A percentile compares a stretch with the other conserved stretches of the same genome.
These are phyloP conservation scores for Druceiella hillmani DNA, from an alignment of 2,888 invertebrate genomes.

Conservation along the genomic window DNA sequence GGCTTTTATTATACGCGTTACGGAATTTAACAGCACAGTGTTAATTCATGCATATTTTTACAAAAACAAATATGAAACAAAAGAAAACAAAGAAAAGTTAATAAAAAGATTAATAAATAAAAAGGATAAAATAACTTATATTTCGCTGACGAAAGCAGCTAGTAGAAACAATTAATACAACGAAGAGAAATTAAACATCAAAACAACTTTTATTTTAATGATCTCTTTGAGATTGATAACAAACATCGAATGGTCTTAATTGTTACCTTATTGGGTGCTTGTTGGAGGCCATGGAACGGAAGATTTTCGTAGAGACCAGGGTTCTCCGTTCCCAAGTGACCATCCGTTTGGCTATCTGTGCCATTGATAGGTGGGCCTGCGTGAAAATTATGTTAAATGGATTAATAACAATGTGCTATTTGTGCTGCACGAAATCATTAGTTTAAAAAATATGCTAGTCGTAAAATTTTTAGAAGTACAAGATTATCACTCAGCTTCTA, in stretches of 20 bases:
- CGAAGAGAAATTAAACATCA: constrained; percentile 6
- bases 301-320: constrained; percentile 91
- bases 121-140: constrained; percentile 26
- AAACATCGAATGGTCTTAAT: neutral
- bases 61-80: constrained; percentile 45
- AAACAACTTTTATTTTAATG: constrained; percentile 3
- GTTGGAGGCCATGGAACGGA: constrained; percentile 91
- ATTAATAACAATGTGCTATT: no score
- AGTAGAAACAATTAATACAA: constrained; percentile 9
- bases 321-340: constrained; percentile 66
- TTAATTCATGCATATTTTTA: constrained; percentile 38
- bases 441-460: no score
- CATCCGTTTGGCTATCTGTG: constrained; percentile 55
- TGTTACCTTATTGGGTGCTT: constrained; percentile 87
- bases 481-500: no score
- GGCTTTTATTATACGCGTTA: no score
- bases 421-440: no score
- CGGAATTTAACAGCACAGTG: no score
- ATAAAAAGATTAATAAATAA: constrained; percentile 28
- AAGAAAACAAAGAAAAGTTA: constrained; percentile 36
- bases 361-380: constrained; percentile 52
- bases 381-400: neutral
- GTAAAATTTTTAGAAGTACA: no score
- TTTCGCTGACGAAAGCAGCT: no score
- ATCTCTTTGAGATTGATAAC: neutral